Base-by-base conservation (phyloP, 2,797 vertebrate species). In the Trichosurus vulpecula region DNA sequence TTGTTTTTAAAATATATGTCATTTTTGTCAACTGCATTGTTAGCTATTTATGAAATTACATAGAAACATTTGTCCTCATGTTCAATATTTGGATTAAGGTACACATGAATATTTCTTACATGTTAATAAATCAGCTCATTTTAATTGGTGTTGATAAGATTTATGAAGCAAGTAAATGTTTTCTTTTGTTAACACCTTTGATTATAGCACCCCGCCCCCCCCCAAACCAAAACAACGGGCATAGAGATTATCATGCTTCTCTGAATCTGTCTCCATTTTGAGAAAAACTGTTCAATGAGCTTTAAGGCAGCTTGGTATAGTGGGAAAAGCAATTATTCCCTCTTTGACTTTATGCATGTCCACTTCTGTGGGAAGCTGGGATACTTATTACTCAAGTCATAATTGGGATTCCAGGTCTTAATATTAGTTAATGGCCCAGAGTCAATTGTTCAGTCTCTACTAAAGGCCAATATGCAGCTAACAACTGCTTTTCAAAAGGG, bases 21-120 rank as follows among this genome's bases (percentile, higher is more conserved):
- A n/a, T 54, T 93, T 94, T 97, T 97, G 93, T 97, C 52, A 96
- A 52, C 41, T 96, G 91, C 95, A 95, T n/a, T n/a, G n/a, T n/a
- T n/a, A n/a, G n/a, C n/a, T n/a, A 74, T 95, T 95, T 97, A 93
- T 96, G 54, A 94, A 96, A 93, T 97, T 94, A 54, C 87, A 96
- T 97, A 19, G 16, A 90, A 95, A 5, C 12, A 0, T 93, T 12
- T 74, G 1, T 61, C 74, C 29, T 97, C 96, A 12, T 14, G 22
- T 35, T 95, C 66, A 95, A 51, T 19, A 8, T 54, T 92, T 57
- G 53, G 81, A 9, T 25, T 91, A 74, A 91, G 6, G 96, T 96
- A 92, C 97, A 29, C 29, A 54, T 22, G 54, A 19, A 0, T 52
- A 90, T 22, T 31, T 91, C 27, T 51, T 52, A 19, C 2, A 25